Evolutionary conservation across 2,113 vertebrate genomes (phyloP), one percentile per base, ranked within the genome.

Genomic region (Colius striatus): DNA sequence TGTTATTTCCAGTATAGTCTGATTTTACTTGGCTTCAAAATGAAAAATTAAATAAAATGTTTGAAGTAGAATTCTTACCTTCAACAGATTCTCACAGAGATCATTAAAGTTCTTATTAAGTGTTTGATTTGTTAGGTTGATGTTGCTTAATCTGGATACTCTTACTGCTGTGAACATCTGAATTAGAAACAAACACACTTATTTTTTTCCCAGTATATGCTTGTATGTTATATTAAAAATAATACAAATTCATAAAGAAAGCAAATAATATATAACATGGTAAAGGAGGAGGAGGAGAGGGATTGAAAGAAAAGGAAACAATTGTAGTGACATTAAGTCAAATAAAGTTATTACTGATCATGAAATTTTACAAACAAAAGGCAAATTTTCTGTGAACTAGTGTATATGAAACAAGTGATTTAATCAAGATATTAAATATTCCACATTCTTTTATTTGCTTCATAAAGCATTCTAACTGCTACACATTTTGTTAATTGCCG

Each of bases 91-190:
- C 97, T 99, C 99, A 98, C 99, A 99, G 71, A 99, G 98, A 96
- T 99, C 99, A 93, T 98, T 99, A 82, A 99, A 99, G 94, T 98
- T 98, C 98, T 99, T 99, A 97, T 99, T 99, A 80, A 99, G 98
- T 36, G 98, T 98, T 97, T 99, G 99, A 95, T 99, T 99, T 36
- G 99, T 99, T 74, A 99, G 98, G 94, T 98, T 99, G 75, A 97
- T 94, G 76, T 98, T 99, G 97, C 97, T 99, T 95, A 99, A 97
- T 94, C 99, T 98, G 84, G 99, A 98, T 38, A 99, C 99, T 96
- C 99, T 98, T 72, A 99, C 99, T 12, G 99, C 99, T 30, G 99
- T 99, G 97, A 99, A 99, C 99, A 99, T 99, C 99, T 99, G 93
- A 89, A 97, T 73, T 51, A 66, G 48, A 96, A 60, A 96, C 15